These are phyloP conservation scores for Cheilinus undulatus DNA, from an alignment of 2,113 vertebrate species.

Conservation along the genomic window DNA sequence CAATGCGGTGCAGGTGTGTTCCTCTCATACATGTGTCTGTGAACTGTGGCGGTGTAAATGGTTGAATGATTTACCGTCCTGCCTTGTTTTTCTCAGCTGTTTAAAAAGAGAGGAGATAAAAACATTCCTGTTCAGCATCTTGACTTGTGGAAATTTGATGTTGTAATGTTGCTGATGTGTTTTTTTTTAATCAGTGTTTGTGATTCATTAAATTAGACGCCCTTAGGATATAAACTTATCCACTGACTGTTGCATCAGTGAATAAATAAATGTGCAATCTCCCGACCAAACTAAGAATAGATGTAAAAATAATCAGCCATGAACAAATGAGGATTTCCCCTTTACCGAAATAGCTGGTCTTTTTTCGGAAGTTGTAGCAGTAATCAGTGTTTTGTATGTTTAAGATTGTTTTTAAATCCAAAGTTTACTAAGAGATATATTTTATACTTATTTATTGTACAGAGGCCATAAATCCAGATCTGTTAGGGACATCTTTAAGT, in stretches of 20 bases:
- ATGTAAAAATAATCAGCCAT: slow-evolving; percentile 40
- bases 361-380: slow-evolving; percentile 89
- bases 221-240: not conserved
- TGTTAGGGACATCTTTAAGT: slow-evolving; percentile 73
- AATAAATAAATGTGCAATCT: slow-evolving; percentile 35
- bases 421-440: slow-evolving; percentile 91
- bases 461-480: slow-evolving; percentile 82
- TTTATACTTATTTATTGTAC: slow-evolving; percentile 99
- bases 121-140: slow-evolving; percentile 36
- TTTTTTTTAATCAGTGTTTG: slow-evolving; percentile 59
- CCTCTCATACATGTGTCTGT: slow-evolving; percentile 24
- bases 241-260: slow-evolving; percentile 23
- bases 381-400: slow-evolving; percentile 80
- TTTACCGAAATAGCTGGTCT: slow-evolving; percentile 94
- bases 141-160: slow-evolving; percentile 44
- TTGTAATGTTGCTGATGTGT: slow-evolving; percentile 62
- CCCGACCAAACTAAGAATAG: not conserved
- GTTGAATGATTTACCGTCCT: slow-evolving; percentile 50
- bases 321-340: slow-evolving; percentile 42
- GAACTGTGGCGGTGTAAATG: slow-evolving; percentile 11
- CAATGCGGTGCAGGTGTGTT: slow-evolving; percentile 33
- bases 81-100: slow-evolving; percentile 12
- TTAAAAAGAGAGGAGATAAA: slow-evolving; percentile 18
- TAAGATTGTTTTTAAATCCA: slow-evolving; percentile 85
- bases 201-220: slow-evolving; percentile 53